These are phyloP conservation scores for Hyles euphorbiae DNA, from an alignment of 1,140 invertebrate genomes.

Conservation along the genomic window DNA sequence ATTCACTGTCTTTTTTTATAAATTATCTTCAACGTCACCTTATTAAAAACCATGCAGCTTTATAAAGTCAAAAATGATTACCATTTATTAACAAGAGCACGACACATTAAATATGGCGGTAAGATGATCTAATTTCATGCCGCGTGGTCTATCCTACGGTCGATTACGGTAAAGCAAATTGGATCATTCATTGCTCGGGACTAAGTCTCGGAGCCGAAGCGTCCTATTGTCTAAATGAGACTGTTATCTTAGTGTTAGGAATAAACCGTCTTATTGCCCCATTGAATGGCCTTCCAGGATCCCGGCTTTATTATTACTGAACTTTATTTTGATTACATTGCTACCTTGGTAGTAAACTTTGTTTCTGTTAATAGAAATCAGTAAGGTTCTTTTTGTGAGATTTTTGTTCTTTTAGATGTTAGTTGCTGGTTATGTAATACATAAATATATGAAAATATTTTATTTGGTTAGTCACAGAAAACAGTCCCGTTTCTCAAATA, in stretches of 20 bases:
- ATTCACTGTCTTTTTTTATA: too few relatives aligned
- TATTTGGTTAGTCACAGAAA: too few relatives aligned
- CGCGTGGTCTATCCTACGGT: constrained; percentile 48
- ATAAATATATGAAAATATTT: too few relatives aligned
- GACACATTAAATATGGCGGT: constrained; percentile 35
- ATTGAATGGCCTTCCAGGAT: constrained; percentile 7
- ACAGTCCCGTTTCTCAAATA: too few relatives aligned
- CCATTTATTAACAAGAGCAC: constrained; percentile 9
- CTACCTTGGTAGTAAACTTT: not conserved
- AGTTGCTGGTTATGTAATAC: too few relatives aligned
- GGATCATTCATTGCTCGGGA: constrained; percentile 50
- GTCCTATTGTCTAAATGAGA: constrained; percentile 38
- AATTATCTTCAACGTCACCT: too few relatives aligned
- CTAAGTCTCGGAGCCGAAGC: constrained; percentile 31
- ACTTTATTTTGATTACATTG: constrained; percentile 29
- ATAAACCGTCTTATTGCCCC: constrained; percentile 23
- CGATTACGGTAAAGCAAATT: constrained; percentile 62
- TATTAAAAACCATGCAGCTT: too few relatives aligned
- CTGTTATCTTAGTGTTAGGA: constrained; percentile 35
- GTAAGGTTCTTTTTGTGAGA: too few relatives aligned
- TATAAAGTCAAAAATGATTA: too few relatives aligned
- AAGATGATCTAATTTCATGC: constrained; percentile 57
- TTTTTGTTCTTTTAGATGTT: too few relatives aligned
- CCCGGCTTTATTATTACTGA: constrained; percentile 21
- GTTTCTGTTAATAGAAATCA: not conserved